Evolutionary conservation across 2,888 invertebrate genomes (phyloP).

Genomic region (Rhogogaster chlorosoma): DNA sequence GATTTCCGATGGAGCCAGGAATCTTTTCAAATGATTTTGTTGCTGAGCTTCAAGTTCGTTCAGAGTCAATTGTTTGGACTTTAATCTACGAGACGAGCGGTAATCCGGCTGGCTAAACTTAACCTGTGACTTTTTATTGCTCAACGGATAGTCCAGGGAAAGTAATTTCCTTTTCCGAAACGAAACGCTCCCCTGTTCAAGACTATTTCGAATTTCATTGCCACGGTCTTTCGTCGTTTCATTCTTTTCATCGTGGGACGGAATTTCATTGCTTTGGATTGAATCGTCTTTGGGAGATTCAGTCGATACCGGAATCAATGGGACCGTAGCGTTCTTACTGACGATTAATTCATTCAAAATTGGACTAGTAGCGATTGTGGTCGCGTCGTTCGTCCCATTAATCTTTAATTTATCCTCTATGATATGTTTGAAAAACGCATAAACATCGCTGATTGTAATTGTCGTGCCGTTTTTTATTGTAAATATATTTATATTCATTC

Average conservation of each 20-base stretch:
- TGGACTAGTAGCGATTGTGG: slow-evolving; percentile 49
- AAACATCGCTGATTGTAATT: slow-evolving; percentile 74
- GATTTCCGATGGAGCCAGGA: slow-evolving; percentile 69
- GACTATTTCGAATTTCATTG: slow-evolving; percentile 72
- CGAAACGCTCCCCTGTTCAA: slow-evolving; percentile 61
- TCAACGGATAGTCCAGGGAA: slow-evolving; percentile 65
- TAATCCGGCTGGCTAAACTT: not conserved
- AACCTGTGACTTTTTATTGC: slow-evolving; percentile 52
- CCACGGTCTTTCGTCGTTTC: slow-evolving; percentile 72
- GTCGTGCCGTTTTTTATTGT: slow-evolving; percentile 72
- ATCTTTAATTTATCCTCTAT: slow-evolving; percentile 74
- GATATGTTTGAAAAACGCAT: slow-evolving; percentile 77
- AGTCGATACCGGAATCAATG: slow-evolving; percentile 43
- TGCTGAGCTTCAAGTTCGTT: slow-evolving; percentile 69
- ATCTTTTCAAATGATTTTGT: slow-evolving; percentile 73
- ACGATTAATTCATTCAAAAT: not conserved
- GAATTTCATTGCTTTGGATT: slow-evolving; percentile 72
- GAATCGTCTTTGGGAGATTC: slow-evolving; percentile 49
- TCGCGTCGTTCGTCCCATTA: slow-evolving; percentile 56
- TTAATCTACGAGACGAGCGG: slow-evolving; percentile 15
- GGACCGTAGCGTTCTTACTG: not conserved
- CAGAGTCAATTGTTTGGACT: slow-evolving; percentile 63
- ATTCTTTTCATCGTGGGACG: slow-evolving; percentile 60
- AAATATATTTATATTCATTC: slow-evolving; percentile 73
- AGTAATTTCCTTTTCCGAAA: slow-evolving; percentile 66